Evolutionary conservation across 2,797 vertebrate species (phyloP).

Genomic region (Chrosomus eos): DNA sequence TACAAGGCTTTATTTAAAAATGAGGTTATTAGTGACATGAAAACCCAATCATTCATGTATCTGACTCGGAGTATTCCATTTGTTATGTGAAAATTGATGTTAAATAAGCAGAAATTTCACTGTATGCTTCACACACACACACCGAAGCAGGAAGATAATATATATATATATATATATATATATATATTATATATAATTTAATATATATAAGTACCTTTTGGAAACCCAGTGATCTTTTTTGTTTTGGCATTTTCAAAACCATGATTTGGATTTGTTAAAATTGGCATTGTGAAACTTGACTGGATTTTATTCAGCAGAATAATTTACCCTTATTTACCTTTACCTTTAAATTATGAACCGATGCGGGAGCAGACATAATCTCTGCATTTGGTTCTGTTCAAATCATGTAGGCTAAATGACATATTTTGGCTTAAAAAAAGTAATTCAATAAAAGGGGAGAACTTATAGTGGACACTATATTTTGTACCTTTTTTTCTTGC

Average conservation of each 20-base stretch:
- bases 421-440: neutral
- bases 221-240: neutral
- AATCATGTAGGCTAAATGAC: neutral
- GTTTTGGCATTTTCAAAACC: neutral
- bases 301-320: neutral
- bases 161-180: too few relatives aligned
- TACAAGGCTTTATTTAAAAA: neutral
- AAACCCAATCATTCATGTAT: neutral
- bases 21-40: too few relatives aligned
- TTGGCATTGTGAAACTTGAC: neutral
- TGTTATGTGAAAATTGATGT: neutral
- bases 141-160: too few relatives aligned
- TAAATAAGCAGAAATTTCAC: neutral
- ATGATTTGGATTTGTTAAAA: neutral
- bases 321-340: too few relatives aligned
- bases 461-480: neutral
- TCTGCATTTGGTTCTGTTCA: neutral
- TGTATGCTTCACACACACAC: too few relatives aligned
- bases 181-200: too few relatives aligned
- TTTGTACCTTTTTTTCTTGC: neutral
- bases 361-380: neutral
- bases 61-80: neutral
- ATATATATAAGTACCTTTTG: neutral
- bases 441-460: neutral
- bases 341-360: neutral